Evolutionary conservation across 2,888 invertebrate genomes (phyloP).

Genomic region (Sipunculus nudus): DNA sequence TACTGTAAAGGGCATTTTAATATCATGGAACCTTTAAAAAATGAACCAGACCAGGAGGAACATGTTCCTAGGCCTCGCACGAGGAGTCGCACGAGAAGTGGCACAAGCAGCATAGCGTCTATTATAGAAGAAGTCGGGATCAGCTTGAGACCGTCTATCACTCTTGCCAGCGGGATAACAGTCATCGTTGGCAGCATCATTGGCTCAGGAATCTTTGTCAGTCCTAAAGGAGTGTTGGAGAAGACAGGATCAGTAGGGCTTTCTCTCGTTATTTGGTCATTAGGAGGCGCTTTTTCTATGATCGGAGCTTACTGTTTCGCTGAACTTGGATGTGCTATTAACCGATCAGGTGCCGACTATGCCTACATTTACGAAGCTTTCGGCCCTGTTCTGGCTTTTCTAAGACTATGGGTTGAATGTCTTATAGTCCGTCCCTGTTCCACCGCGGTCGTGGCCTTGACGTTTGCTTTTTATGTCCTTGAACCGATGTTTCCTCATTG

Average conservation of each 20-base stretch:
- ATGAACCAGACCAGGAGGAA: too few species aligned
- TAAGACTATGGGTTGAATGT: conserved; percentile 97
- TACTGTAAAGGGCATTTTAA: too few species aligned
- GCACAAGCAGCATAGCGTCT: too few species aligned
- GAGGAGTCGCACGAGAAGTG: too few species aligned
- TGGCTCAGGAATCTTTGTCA: conserved; percentile 96
- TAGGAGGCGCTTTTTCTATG: conserved; percentile 92
- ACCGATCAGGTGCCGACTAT: conserved; percentile 45
- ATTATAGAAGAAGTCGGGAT: conserved; percentile 67
- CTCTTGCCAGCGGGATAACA: conserved; percentile 89
- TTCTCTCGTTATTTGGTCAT: conserved; percentile 90
- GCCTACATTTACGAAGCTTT: conserved; percentile 99
- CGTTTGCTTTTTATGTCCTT: conserved; percentile 94
- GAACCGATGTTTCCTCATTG: conserved; percentile 96
- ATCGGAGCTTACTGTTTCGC: conserved; percentile 98
- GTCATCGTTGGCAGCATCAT: conserved; percentile 98
- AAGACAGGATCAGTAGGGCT: conserved; percentile 93
- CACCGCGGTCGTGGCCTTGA: conserved; percentile 85
- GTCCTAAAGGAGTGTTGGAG: conserved; percentile 89
- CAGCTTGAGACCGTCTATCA: conserved; percentile 92
- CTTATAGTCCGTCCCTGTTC: conserved; percentile 98
- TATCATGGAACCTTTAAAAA: too few species aligned
- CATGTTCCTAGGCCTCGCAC: too few species aligned
- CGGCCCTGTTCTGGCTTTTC: conserved; percentile 94
- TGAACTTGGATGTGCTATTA: conserved; percentile 89